phyloP scores from a whole-genome alignment of 2,888 invertebrate species.

The Hybos culiciformis region DNA sequence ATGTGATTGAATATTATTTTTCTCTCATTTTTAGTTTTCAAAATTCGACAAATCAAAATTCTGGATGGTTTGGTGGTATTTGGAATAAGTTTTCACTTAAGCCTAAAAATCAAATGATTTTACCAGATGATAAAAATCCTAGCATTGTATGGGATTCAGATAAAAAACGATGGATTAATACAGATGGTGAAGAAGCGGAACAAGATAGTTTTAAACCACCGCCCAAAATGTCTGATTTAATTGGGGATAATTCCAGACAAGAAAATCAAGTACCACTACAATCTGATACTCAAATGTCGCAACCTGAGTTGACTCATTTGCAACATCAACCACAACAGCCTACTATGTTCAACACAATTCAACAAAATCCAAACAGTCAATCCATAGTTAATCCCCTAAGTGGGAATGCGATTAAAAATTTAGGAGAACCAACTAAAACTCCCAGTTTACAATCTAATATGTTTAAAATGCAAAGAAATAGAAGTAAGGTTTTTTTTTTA shows the following conservation, averaged over 20 bases:
- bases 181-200: constrained; percentile 54
- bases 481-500: constrained; percentile 59
- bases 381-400: constrained; percentile 1
- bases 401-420: not conserved
- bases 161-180: constrained; percentile 76
- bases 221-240: constrained; percentile 51
- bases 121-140: constrained; percentile 90
- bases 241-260: constrained; percentile 6
- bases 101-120: constrained; percentile 87
- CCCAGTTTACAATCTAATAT: constrained; percentile 47
- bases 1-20: not conserved
- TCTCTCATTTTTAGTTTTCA: constrained; percentile 17
- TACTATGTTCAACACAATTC: constrained; percentile 9
- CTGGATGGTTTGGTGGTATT: constrained; percentile 76
- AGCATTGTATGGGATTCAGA: constrained; percentile 85
- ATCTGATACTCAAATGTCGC: not conserved
- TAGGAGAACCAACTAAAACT: constrained; percentile 17
- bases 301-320: constrained; percentile 12
- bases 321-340: constrained; percentile 10
- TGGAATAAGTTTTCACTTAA: constrained; percentile 70
- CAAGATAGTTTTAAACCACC: constrained; percentile 45
- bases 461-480: constrained; percentile 64
- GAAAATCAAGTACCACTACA: not conserved
- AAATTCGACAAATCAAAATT: constrained; percentile 22
- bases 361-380: too few species aligned